These are phyloP conservation scores for Zenarchopterus dispar DNA, from an alignment of 2,797 vertebrate species.

Conservation along the genomic window DNA sequence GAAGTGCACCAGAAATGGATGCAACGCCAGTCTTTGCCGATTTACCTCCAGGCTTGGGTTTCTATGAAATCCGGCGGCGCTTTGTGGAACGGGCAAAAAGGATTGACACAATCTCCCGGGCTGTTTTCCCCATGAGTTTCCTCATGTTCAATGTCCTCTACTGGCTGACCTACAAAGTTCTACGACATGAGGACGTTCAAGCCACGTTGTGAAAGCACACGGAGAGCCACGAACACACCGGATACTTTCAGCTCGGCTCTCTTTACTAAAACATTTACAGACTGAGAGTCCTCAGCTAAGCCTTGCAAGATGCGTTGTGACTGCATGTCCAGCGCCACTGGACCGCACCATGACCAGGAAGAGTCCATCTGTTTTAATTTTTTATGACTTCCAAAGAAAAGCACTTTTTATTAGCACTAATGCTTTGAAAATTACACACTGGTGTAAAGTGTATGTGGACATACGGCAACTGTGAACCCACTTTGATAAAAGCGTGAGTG, in stretches of 20 bases:
- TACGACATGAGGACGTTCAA: slow-evolving; percentile 87
- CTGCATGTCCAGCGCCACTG: slow-evolving; percentile 53
- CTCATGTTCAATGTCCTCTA: slow-evolving; percentile 95
- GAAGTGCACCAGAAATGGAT: slow-evolving; percentile 80
- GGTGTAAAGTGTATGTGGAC: slow-evolving; percentile 27
- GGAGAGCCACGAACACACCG: slow-evolving; percentile 27
- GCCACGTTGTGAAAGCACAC: slow-evolving; percentile 68
- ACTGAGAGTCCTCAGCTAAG: slow-evolving; percentile 46
- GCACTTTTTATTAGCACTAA: slow-evolving; percentile 49
- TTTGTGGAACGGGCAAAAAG: slow-evolving; percentile 90
- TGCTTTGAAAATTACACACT: slow-evolving; percentile 43
- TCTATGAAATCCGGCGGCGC: slow-evolving; percentile 83
- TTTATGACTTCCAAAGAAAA: slow-evolving; percentile 54
- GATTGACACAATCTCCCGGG: slow-evolving; percentile 92
- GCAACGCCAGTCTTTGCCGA: slow-evolving; percentile 81
- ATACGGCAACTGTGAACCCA: slow-evolving; percentile 17
- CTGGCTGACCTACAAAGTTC: slow-evolving; percentile 94
- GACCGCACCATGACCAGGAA: slow-evolving; percentile 33
- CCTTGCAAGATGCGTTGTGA: slow-evolving; percentile 37
- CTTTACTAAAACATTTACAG: slow-evolving; percentile 59
- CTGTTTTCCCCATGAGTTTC: slow-evolving; percentile 93
- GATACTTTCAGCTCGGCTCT: slow-evolving; percentile 37
- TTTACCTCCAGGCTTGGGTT: slow-evolving; percentile 78
- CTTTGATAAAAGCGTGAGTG: slow-evolving; percentile 17
- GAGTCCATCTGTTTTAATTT: slow-evolving; percentile 32